Evolutionary conservation across 2,888 invertebrate genomes (phyloP).

Genomic region (Cotesia congregata): DNA sequence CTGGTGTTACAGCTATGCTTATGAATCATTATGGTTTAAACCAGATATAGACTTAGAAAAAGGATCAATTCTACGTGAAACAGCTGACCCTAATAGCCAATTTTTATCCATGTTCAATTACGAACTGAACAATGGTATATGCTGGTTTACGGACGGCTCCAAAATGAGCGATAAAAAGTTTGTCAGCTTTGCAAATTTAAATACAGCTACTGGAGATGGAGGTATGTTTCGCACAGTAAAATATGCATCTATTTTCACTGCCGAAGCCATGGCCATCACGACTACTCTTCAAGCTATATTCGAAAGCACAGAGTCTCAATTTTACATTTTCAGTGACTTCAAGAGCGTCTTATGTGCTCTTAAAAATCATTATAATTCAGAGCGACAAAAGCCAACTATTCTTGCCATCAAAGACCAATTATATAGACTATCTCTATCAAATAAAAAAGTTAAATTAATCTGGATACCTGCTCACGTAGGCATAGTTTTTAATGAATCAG

Average conservation of each 20-base stretch:
- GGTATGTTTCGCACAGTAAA: background rate
- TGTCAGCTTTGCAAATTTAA: conserved; percentile 3
- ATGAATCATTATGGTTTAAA: background rate
- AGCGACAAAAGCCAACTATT: background rate
- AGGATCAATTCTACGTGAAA: background rate
- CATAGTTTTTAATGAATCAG: conserved; percentile 4
- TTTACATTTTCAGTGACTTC: conserved; percentile 2
- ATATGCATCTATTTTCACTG: conserved; percentile 12
- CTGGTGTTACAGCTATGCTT: background rate
- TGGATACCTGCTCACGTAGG: conserved; percentile 13
- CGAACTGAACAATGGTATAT: background rate
- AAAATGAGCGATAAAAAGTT: background rate
- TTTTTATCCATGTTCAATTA: background rate
- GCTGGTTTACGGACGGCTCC: conserved; percentile 16
- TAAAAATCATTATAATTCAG: background rate
- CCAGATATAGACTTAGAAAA: background rate
- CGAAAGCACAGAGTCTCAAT: background rate
- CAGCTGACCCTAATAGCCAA: background rate
- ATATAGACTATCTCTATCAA: background rate
- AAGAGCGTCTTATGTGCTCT: conserved; percentile 11
- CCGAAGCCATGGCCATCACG: conserved; percentile 17
- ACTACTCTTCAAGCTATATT: background rate
- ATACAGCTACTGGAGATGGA: background rate
- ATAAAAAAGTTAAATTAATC: background rate
- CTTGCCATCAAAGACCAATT: background rate